phyloP scores from a whole-genome alignment of 2,888 invertebrate species.

The Gastracanthus pulcherrimus region DNA sequence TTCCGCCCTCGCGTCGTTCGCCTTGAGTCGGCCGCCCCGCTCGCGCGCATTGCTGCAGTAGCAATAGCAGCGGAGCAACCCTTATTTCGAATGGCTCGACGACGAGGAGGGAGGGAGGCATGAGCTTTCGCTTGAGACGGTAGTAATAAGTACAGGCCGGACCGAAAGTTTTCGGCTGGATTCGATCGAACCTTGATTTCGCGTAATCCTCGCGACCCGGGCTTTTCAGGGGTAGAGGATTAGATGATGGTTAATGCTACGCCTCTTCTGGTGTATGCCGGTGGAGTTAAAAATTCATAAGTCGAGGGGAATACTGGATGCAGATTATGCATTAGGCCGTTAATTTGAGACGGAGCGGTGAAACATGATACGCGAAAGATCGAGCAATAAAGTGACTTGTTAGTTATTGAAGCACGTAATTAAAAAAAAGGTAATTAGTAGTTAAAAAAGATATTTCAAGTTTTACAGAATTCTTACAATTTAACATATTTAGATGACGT shows the following conservation, averaged over 20 bases:
- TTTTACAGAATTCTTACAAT: no score
- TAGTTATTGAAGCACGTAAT: no score
- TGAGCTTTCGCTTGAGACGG: slow-evolving; percentile 54
- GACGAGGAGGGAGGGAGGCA: slow-evolving; percentile 63
- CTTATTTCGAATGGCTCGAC: slow-evolving; percentile 68
- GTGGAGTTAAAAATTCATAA: slow-evolving; percentile 41
- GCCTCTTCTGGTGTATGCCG: background rate
- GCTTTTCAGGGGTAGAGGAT: background rate
- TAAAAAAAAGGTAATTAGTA: no score
- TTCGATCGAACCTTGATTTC: background rate
- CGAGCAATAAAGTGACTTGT: no score
- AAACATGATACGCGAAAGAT: slow-evolving; percentile 4
- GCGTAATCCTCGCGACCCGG: background rate
- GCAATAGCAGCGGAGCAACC: slow-evolving; percentile 70
- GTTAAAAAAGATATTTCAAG: no score
- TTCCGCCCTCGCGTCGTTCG: slow-evolving; percentile 63
- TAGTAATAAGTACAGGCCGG: slow-evolving; percentile 64
- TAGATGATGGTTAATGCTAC: background rate
- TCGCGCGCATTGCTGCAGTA: slow-evolving; percentile 43
- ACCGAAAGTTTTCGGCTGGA: slow-evolving; percentile 20
- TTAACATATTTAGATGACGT: no score
- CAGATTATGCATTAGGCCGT: slow-evolving; percentile 21
- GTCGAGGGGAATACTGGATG: background rate
- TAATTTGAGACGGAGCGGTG: background rate
- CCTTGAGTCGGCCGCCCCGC: slow-evolving; percentile 68